These are phyloP conservation scores for Herpailurus yagouaroundi DNA, from an alignment of 2,113 vertebrate genomes.

Conservation along the genomic window DNA sequence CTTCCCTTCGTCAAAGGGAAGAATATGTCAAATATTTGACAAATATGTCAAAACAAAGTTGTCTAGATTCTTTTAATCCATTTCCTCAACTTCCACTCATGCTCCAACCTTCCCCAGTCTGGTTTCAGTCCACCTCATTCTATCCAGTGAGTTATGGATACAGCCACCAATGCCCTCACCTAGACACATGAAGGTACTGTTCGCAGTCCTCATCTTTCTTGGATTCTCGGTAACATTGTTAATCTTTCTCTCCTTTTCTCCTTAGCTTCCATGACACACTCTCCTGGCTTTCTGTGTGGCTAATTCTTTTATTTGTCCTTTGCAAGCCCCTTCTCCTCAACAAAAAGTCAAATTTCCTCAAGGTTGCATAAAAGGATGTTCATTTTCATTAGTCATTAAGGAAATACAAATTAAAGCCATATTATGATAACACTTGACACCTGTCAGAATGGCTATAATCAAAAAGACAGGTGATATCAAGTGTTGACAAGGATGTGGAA, in stretches of 20 bases:
- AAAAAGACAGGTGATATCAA: neutral
- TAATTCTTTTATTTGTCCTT: neutral
- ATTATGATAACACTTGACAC: neutral
- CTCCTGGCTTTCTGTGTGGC: neutral
- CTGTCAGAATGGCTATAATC: neutral
- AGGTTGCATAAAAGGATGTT: neutral
- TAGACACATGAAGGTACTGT: neutral
- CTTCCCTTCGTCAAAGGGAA: neutral
- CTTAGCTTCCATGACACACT: neutral
- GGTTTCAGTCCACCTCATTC: neutral
- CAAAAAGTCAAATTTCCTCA: neutral
- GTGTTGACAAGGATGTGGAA: neutral
- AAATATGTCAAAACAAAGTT: neutral
- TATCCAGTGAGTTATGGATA: neutral
- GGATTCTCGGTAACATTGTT: neutral
- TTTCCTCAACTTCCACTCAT: neutral
- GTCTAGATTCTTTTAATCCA: neutral
- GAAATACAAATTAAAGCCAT: neutral
- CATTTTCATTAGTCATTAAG: neutral
- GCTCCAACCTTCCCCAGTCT: neutral
- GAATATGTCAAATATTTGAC: neutral
- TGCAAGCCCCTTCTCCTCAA: neutral
- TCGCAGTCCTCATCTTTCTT: neutral
- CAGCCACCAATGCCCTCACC: neutral
- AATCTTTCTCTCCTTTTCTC: neutral